Percentiles rank a stretch among this genome's conserved stretches.
Evolutionary conservation across 2,888 invertebrate species (phyloP).

Genomic region (Meganola albula): DNA sequence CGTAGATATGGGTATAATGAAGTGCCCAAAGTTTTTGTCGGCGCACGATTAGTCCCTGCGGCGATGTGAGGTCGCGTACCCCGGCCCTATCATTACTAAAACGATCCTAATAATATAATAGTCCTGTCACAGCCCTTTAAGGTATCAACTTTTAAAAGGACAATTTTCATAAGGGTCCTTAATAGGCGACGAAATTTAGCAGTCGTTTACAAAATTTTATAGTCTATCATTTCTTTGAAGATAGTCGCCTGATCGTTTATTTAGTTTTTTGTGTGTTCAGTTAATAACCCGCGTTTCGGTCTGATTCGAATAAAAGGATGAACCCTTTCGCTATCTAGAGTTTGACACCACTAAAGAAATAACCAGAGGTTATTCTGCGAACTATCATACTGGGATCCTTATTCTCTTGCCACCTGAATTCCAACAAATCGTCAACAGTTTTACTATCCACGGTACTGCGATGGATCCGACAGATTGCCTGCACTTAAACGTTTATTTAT

Average conservation of each 20-base stretch:
- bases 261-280: slow-evolving; percentile 31
- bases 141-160: slow-evolving; percentile 62
- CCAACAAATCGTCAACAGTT: slow-evolving; percentile 25
- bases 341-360: slow-evolving; percentile 12
- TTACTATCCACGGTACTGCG: slow-evolving; percentile 26
- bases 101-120: slow-evolving; percentile 76
- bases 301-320: slow-evolving; percentile 6
- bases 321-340: slow-evolving; percentile 5
- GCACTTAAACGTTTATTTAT: slow-evolving; percentile 31
- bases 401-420: slow-evolving; percentile 21
- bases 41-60: slow-evolving; percentile 61
- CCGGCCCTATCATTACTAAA: slow-evolving; percentile 72
- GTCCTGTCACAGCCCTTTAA: slow-evolving; percentile 70
- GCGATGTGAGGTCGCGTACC: slow-evolving; percentile 59
- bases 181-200: slow-evolving; percentile 64
- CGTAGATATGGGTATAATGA: slow-evolving; percentile 57
- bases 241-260: slow-evolving; percentile 29
- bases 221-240: slow-evolving; percentile 39
- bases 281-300: slow-evolving; percentile 32
- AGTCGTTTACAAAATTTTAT: slow-evolving; percentile 58
- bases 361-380: slow-evolving; percentile 6
- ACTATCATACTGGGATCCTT: slow-evolving; percentile 6
- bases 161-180: slow-evolving; percentile 60
- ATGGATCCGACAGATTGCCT: slow-evolving; percentile 29
- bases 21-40: slow-evolving; percentile 62